Conservation (phyloP, 2,797 vertebrate genomes). For the Paratrypauchen microcephalus region DNA sequence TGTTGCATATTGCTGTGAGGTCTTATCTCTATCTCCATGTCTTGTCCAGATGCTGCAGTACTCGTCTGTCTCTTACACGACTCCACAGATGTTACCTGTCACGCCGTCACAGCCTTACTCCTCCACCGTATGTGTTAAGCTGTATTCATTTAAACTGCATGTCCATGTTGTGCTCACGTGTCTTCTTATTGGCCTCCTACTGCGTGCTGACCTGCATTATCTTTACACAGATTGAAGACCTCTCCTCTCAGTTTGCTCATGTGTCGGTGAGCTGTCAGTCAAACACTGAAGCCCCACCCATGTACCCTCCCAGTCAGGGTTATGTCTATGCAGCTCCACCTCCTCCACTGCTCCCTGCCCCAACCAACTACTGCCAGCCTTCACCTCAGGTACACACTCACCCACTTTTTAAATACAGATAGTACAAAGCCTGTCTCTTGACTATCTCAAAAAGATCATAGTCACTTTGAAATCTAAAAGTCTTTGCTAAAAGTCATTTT, state of each 20-base stretch:
- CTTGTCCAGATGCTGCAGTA: constrained; percentile 87
- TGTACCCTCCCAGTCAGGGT: constrained; percentile 73
- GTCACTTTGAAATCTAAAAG: background rate
- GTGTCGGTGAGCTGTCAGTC: constrained; percentile 87
- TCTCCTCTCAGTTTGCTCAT: constrained; percentile 86
- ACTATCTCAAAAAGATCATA: background rate
- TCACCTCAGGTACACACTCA: constrained; percentile 81
- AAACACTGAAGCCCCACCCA: constrained; percentile 79
- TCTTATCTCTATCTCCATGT: constrained; percentile 60
- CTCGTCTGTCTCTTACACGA: constrained; percentile 86
- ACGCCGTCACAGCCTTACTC: constrained; percentile 86
- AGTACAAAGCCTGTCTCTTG: background rate
- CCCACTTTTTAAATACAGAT: background rate
- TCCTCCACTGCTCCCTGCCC: constrained; percentile 64
- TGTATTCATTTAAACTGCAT: constrained; percentile 6
- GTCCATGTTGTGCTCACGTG: background rate
- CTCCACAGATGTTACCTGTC: constrained; percentile 88
- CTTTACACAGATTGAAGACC: constrained; percentile 84
- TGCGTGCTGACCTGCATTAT: constrained; percentile 31
- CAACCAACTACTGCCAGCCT: constrained; percentile 80
- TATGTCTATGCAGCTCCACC: constrained; percentile 79
- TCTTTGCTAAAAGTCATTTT: background rate
- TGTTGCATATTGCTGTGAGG: constrained; percentile 25
- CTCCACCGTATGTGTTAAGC: constrained; percentile 72
- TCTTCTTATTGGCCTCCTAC: constrained; percentile 4